A percentile compares a stretch with the other conserved stretches of the same genome.
Conservation (phyloP, 2,888 invertebrate species). For the Drosophila glabriapex region DNA sequence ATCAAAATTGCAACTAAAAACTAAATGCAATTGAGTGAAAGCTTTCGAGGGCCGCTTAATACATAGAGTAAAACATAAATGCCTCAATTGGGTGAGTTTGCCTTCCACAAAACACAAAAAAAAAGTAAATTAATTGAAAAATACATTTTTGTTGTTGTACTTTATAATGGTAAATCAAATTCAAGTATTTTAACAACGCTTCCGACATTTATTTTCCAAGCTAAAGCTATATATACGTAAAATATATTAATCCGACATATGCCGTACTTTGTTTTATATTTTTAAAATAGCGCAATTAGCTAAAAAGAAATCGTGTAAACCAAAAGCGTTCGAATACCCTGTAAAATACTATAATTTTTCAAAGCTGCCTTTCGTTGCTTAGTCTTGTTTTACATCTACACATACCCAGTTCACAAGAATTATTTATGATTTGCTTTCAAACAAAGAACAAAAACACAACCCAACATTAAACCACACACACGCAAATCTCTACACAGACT, state of each 20-base stretch:
- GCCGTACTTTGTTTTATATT: conserved; percentile 14
- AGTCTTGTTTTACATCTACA: conserved; percentile 20
- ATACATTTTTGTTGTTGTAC: conserved; percentile 56
- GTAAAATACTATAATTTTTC: conserved; percentile 32
- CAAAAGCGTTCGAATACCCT: conserved; percentile 11
- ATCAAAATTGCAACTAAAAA: conserved; percentile 43
- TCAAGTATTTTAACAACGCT: conserved; percentile 51
- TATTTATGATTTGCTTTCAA: conserved; percentile 36
- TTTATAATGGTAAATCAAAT: conserved; percentile 52
- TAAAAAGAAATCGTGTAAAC: conserved; percentile 20
- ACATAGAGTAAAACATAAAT: conserved; percentile 72
- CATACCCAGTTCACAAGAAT: conserved; percentile 7
- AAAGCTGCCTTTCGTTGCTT: conserved; percentile 44
- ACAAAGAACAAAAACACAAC: conserved; percentile 10
- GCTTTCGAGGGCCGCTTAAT: conserved; percentile 78
- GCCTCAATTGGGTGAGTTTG: conserved; percentile 82
- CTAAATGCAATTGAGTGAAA: conserved; percentile 75
- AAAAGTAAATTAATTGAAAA: conserved; percentile 17
- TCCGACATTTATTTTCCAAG: conserved; percentile 45
- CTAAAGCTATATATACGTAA: conserved; percentile 15
- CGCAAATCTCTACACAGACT: conserved; percentile 1
- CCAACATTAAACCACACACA: conserved; percentile 19
- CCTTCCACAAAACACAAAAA: conserved; percentile 37
- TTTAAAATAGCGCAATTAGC: conserved; percentile 30
- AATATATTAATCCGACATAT: conserved; percentile 26